Conservation (phyloP, 2,888 invertebrate genomes). For the Pseudococcus viburni region DNA sequence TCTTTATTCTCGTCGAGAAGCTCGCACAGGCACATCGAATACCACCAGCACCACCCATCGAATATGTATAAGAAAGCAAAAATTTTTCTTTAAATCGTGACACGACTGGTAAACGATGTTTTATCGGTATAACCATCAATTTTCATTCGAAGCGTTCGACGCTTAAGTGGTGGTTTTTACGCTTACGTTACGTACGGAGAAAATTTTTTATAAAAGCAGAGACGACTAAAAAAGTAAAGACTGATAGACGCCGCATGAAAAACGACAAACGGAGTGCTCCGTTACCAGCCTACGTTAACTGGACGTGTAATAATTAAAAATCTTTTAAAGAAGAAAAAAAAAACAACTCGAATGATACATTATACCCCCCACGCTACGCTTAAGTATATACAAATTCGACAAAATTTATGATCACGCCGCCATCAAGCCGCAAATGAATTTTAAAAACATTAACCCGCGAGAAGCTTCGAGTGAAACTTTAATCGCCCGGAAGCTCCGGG, state of each 20-base stretch:
- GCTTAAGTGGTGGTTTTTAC: constrained; percentile 22
- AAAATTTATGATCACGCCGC: constrained; percentile 9
- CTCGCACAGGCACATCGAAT: neutral
- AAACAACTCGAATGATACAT: too few relatives aligned
- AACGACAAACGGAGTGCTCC: neutral
- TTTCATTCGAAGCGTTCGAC: constrained; percentile 38
- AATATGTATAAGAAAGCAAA: constrained; percentile 49
- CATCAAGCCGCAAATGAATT: constrained; percentile 26
- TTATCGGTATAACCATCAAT: constrained; percentile 49
- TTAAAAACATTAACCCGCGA: constrained; percentile 15
- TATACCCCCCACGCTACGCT: too few relatives aligned
- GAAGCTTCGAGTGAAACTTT: constrained; percentile 20
- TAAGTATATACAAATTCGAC: neutral
- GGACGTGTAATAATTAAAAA: constrained; percentile 19
- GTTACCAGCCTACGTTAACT: neutral
- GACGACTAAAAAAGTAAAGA: constrained; percentile 2
- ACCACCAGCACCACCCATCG: neutral
- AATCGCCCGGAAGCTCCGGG: constrained; percentile 12
- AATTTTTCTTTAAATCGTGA: constrained; percentile 51
- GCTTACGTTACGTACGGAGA: neutral
- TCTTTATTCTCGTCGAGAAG: neutral
- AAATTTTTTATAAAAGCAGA: constrained; percentile 29
- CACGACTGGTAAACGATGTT: constrained; percentile 37
- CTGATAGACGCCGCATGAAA: constrained; percentile 43
- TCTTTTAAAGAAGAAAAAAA: neutral